Evolutionary conservation across 2,888 invertebrate species (phyloP), one percentile per base, ranked within the genome.

Genomic region (Eupithecia vulgata): DNA sequence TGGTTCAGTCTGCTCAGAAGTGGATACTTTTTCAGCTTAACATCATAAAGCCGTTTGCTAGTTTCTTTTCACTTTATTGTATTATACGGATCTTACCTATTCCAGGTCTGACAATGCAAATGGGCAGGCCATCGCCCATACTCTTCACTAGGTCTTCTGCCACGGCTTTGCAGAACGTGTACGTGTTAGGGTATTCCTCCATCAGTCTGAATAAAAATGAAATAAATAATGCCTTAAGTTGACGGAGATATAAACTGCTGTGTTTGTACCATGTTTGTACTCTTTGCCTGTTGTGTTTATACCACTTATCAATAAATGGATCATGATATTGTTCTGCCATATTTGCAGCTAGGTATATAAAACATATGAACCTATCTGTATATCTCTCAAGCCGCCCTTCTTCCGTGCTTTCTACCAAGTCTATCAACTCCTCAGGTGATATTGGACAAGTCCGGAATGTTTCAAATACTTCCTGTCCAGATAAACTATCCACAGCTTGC

Each of bases 371-470:
- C 52, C 52, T 21, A 12, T 52, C 21, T 52, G 21, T 52, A 52
- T 21, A 21, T 12, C 1, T 35, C 4, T 70, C 45, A 12, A 73
- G 57, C 25, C 57, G n/a, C 7, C 40, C 15, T 12, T 57, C 67
- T 0, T 74, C 68, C 21, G 66, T 21, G 13, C 7, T 68, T 48
- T 85, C 82, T 0, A 80, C 86, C 35, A 87, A 52, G 0, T 81
- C 68, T 0, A 86, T 84, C 62, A 86, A 71, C 0, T 78, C 70
- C 0, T 81, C 70, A 0, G 84, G 82, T 1, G 79, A 67, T 0
- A 83, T 45, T 0, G 84, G 83, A 5, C 75, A 72, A 0, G 76
- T 68, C 40, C 81, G 79, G 74, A 80, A 84, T 57, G 81, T 37
- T 35, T 87, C 87, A 0, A 48, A 13, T 0, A 85, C 73, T 6